Evolutionary conservation across 2,888 invertebrate species (phyloP), one percentile per base, ranked within the genome.

Genomic region (Cosmia trapezina): DNA sequence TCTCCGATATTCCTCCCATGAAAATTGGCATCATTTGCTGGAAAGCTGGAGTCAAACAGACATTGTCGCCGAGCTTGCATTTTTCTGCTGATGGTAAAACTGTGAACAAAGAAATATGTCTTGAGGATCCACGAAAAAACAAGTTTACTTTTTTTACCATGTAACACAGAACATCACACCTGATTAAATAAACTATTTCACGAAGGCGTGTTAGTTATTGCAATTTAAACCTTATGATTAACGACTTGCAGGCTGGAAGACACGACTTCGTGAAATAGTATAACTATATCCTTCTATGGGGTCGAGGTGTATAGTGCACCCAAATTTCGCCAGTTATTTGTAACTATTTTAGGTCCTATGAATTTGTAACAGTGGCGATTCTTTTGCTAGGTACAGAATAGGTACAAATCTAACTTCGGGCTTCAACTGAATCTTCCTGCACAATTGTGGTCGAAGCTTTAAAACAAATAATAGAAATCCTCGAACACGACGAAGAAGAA

Each of bases 1-100:
- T 66, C 9, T 88, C 89, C 0, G 89, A 78, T 22, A 91, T 84
- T 6, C 91, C 91, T 1, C 69, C 63, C 17, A 83, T 76, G 37
- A 91, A 87, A 6, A 81, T 45, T 17, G 89, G 86, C 5, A 88
- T 7, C 70, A 86, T 86, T 61, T 83, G 76, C 62, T 89, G 89
- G 5, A 83, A 80, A 0, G 88, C 84, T 14, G 64, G 5, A 5
- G 41, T 75, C 75, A 89, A 68, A 67, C 89, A 89, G 22, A 61
- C 67, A 2, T 82, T 80, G 60, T 89, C 88, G 1, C 70, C 73
- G 8, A 89, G 70, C 5, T 74, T 78, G 28, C 86, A 85, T 84
- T 85, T 85, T 79, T 76, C 70, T 0, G 68, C 73, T 0, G 73
- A 61, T 22, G 86, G 84, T 53, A 83, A 59, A 7, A 76, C 85